Conservation (phyloP, 2,888 invertebrate species). For the Ophion ventricosus region DNA sequence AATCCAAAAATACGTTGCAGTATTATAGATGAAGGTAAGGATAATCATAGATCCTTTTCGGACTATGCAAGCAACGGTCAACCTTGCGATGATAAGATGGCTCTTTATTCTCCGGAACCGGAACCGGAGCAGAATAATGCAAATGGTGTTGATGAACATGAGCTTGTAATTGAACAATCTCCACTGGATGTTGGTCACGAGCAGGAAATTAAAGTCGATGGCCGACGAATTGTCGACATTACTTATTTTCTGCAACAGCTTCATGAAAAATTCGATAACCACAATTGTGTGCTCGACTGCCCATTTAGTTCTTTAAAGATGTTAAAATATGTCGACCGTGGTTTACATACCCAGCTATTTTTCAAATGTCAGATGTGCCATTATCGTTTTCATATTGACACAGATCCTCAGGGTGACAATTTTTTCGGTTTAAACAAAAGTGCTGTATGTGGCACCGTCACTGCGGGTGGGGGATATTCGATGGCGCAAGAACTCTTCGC, state of each 20-base stretch:
- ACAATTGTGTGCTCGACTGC: not conserved
- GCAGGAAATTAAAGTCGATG: not conserved
- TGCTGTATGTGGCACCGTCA: conserved; percentile 47
- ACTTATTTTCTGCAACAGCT: conserved; percentile 19
- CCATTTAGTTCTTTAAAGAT: conserved; percentile 14
- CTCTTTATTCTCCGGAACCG: too few species aligned
- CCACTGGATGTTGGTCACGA: too few species aligned
- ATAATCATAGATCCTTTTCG: too few species aligned
- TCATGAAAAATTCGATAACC: conserved; percentile 21
- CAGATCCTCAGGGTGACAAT: not conserved
- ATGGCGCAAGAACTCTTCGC: conserved; percentile 41
- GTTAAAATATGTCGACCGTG: conserved; percentile 4
- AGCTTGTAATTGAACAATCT: too few species aligned
- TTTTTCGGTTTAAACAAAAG: conserved; percentile 34
- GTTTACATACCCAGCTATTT: conserved; percentile 29
- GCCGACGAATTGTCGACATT: conserved; percentile 30
- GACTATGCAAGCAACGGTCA: too few species aligned
- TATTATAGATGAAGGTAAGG: too few species aligned
- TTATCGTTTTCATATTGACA: not conserved
- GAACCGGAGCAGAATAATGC: too few species aligned
- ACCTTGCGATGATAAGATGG: too few species aligned
- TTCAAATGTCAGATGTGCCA: conserved; percentile 29
- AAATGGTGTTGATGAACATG: too few species aligned
- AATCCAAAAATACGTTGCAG: too few species aligned
- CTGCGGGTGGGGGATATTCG: conserved; percentile 36